Evolutionary conservation across 2,888 invertebrate species (phyloP).

Genomic region (Caenorhabditis wallacei): DNA sequence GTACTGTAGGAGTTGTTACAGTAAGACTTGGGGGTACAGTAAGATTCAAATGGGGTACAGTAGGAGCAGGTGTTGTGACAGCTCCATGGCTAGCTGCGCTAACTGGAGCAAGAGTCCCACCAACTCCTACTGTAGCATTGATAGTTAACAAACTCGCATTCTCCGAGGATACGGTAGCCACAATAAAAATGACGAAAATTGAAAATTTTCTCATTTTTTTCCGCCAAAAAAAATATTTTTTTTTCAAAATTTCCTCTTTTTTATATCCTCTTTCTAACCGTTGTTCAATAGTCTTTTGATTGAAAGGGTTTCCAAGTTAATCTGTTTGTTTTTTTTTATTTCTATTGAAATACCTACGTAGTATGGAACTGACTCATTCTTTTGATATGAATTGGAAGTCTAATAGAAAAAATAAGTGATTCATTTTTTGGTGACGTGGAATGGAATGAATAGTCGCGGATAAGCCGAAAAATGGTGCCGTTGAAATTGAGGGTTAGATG

Average conservation of each 20-base stretch:
- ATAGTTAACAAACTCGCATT: not conserved
- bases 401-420: too few relatives aligned
- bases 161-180: not conserved
- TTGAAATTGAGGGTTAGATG: too few relatives aligned
- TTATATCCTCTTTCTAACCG: slow-evolving; percentile 12
- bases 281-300: slow-evolving; percentile 35
- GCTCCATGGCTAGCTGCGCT: not conserved
- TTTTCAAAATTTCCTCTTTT: not conserved
- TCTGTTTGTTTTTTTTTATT: slow-evolving; percentile 11
- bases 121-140: slow-evolving; percentile 11
- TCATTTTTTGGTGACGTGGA: not conserved
- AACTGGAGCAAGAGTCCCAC: slow-evolving; percentile 6
- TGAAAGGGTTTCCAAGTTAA: slow-evolving; percentile 17
- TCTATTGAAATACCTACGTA: slow-evolving; percentile 23
- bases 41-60: not conserved
- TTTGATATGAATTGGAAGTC: too few relatives aligned
- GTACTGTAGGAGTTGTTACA: not conserved
- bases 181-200: too few relatives aligned
- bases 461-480: too few relatives aligned
- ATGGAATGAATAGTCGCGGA: too few relatives aligned
- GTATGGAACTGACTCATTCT: slow-evolving; percentile 6
- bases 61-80: not conserved
- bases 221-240: not conserved
- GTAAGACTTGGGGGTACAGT: not conserved
- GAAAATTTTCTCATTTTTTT: too few relatives aligned